Evolutionary conservation across 2,113 vertebrate genomes (phyloP), one percentile per base, ranked within the genome.

Genomic region (Uropsilus gracilis): DNA sequence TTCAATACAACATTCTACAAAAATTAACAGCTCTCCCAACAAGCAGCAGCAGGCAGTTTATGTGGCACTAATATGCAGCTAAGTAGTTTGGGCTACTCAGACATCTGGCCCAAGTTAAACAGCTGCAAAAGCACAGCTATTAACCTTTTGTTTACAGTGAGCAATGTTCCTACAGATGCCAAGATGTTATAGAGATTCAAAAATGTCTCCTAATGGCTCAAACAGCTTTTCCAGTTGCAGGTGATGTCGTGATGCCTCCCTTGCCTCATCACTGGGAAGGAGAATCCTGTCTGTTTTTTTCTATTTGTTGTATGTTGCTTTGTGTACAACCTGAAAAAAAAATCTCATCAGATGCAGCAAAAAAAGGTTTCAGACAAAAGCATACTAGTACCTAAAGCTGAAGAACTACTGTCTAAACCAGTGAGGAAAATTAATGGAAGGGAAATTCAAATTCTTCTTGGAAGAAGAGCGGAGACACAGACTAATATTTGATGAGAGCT

Each of bases 41-140:
- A 89, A 95, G 83, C 28, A 75, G n/a, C 63, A 95, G 63, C 53
- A 48, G 50, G 69, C 37, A 91, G 57, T 94, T 95, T 89, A 82
- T 75, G 53, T 76, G 83, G 57, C 9, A 64, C 26, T 96, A 89
- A 89, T 66, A 86, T 37, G 59, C 86, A 55, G 63, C 39, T 91
- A 92, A 94, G 73, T 89, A 88, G 55, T 94, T 88, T 80, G 78
- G 82, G 69, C 69, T 84, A 89, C 34, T 95, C 69, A 93, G 83
- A 91, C 93, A 95, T 94, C 89, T 97, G 95, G 87, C 22, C 32
- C 18, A 8, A 39, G 8, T 24, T 39, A 94, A 94, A 93, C 94
- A 96, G 91, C 89, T 96, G 86, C 82, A 76, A 66, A 94, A 91
- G 20, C 24, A 42, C 13, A 77, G 50, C 63, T 20, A 94, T 82